Conservation (phyloP, 2,888 invertebrate species). For the Leptothorax acervorum region DNA sequence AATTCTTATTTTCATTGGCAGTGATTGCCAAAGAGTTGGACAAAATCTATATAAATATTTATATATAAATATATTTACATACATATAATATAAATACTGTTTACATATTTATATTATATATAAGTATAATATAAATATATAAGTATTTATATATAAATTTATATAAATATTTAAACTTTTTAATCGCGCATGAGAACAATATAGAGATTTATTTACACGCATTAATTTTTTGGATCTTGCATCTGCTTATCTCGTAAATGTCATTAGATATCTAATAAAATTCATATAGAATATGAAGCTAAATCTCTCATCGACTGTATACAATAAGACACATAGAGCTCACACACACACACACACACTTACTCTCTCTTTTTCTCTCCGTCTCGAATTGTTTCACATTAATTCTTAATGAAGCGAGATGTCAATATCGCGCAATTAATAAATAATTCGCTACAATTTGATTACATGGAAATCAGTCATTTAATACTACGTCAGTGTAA, state of each 20-base stretch:
- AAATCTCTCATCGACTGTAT: constrained; percentile 19
- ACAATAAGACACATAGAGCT: background rate
- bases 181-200: constrained; percentile 19
- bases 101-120: background rate
- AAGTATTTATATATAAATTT: constrained; percentile 20
- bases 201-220: constrained; percentile 35
- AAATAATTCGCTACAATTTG: background rate
- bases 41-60: constrained; percentile 20
- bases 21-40: background rate
- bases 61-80: constrained; percentile 13
- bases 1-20: constrained; percentile 1
- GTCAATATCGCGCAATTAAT: constrained; percentile 6
- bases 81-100: too few species aligned
- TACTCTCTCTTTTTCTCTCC: background rate
- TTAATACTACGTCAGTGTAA: background rate
- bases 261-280: constrained; percentile 24
- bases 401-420: background rate
- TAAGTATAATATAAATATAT: background rate
- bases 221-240: constrained; percentile 29
- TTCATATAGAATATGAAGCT: constrained; percentile 9
- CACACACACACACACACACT: background rate
- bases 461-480: constrained; percentile 1
- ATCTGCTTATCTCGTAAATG: background rate
- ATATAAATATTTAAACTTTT: constrained; percentile 11
- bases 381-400: background rate